Conservation (phyloP, 2,113 vertebrate genomes). For the Nerophis ophidion region DNA sequence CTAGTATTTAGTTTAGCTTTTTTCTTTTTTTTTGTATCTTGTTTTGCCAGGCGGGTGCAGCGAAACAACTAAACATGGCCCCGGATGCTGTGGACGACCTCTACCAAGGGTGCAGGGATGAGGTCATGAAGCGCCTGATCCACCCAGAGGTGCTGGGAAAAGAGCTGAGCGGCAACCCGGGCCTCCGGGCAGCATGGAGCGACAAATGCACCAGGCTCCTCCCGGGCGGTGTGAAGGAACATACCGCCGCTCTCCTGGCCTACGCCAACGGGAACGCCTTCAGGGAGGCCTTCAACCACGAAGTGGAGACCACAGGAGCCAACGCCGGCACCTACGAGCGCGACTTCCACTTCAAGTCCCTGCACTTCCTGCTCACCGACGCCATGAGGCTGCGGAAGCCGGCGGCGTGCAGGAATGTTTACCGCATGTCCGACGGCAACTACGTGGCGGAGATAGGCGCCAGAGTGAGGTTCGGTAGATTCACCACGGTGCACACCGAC, state of each 20-base stretch:
- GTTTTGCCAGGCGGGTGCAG: slow-evolving; percentile 20
- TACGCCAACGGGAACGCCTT: neutral
- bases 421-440: fast-evolving
- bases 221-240: slow-evolving; percentile 22
- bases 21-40: neutral
- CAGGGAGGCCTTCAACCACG: neutral
- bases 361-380: slow-evolving; percentile 68
- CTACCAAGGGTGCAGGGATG: slow-evolving; percentile 40
- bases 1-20: no score
- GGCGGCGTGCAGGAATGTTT: slow-evolving; percentile 25
- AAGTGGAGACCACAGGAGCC: slow-evolving; percentile 24
- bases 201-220: neutral
- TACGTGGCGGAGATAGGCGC: neutral
- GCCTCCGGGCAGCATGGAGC: slow-evolving; percentile 22
- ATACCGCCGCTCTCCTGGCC: slow-evolving; percentile 37
- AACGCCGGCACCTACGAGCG: slow-evolving; percentile 37
- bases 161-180: slow-evolving; percentile 13
- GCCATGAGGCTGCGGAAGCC: slow-evolving; percentile 24
- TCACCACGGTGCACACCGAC: slow-evolving; percentile 13
- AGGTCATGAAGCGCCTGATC: slow-evolving; percentile 48
- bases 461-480: slow-evolving; percentile 50
- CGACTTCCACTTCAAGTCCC: slow-evolving; percentile 57
- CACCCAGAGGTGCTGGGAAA: slow-evolving; percentile 29
- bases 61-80: slow-evolving; percentile 26
- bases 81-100: slow-evolving; percentile 41